Base-by-base conservation (phyloP, 2,888 invertebrate species). In the Platycnemis pennipes region DNA sequence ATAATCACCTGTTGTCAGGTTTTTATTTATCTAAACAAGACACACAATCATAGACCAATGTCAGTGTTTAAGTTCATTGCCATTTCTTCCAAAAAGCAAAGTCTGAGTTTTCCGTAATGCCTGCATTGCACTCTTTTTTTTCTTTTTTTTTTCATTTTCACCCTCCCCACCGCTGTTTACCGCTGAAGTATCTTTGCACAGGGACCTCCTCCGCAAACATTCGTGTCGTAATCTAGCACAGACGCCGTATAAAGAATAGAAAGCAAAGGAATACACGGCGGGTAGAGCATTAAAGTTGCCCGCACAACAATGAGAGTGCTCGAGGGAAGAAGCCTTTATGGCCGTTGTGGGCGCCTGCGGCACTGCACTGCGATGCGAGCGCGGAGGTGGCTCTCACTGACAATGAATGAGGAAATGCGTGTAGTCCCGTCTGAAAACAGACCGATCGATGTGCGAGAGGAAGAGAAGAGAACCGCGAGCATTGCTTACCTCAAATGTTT, bases 271-370 rank as follows among this genome's bases (percentile, higher is more conserved):
- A 77, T 37, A 77, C 77, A 31, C 3, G 77, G 31, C 31, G 37
- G 37, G 77, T 77, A n/a, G 37, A 77, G 16, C 77, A 77, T 77
- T 77, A 77, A 77, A 77, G 77, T 77, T 77, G 77, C 69, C 69
- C 7, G 31, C 8, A 37, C 37, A 37, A 77, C 77, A 77, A 77
- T 77, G 77, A 37, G 37, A 77, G 11, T 77, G 26, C 63, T 63
- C 63, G 63, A 26, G 63, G 31, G 77, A 77, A n/a, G n/a, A n/a
- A 77, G 77, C 77, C 77, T 77, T 77, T 77, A 77, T 37, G 77
- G 37, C 77, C 77, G 13, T 37, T 0, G 31, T 77, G 1, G 77
- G 77, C 11, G 26, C 26, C 26, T 8, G 26, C 1, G 26, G 26
- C 7, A 13, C 1, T 16, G 53, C 63, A 63, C 63, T 77, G 31